phyloP scores from a whole-genome alignment of 2,797 vertebrate genomes.

The Lagorchestes hirsutus region DNA sequence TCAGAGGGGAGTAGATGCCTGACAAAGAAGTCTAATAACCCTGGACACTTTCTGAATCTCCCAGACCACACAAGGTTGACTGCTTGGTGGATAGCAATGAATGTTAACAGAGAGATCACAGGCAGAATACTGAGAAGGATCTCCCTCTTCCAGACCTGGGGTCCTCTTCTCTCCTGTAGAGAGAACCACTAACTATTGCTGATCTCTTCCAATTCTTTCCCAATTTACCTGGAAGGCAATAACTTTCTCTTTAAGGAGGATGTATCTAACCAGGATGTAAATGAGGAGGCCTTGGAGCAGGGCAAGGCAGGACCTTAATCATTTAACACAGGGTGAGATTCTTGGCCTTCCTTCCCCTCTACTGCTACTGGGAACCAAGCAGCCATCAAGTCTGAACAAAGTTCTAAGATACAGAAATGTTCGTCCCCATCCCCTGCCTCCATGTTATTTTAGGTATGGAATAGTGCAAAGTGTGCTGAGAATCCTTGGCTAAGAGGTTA shows the following conservation, averaged over 20 bases:
- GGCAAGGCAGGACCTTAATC: not conserved
- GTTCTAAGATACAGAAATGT: not conserved
- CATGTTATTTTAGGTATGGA: not conserved
- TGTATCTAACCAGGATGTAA: not conserved
- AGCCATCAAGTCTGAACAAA: not conserved
- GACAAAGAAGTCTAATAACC: not conserved
- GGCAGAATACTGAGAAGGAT: conserved; percentile 5
- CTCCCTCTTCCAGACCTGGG: conserved; percentile 4
- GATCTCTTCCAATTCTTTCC: not conserved
- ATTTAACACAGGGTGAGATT: not conserved
- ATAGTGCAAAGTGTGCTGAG: not conserved
- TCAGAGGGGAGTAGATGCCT: not conserved
- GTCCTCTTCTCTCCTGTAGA: not conserved
- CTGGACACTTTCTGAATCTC: not conserved
- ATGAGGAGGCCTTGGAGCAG: not conserved
- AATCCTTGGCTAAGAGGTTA: not conserved
- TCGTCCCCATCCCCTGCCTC: not conserved
- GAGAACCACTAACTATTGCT: not conserved
- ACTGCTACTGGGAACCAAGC: not conserved
- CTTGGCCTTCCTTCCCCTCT: accelerated
- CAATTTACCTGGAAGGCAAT: not conserved
- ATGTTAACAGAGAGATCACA: not conserved
- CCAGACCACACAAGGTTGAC: not conserved
- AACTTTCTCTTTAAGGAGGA: not conserved
- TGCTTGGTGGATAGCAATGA: not conserved